Base-by-base conservation (phyloP, 2,888 invertebrate genomes). In the Diadegma fenestrale region DNA sequence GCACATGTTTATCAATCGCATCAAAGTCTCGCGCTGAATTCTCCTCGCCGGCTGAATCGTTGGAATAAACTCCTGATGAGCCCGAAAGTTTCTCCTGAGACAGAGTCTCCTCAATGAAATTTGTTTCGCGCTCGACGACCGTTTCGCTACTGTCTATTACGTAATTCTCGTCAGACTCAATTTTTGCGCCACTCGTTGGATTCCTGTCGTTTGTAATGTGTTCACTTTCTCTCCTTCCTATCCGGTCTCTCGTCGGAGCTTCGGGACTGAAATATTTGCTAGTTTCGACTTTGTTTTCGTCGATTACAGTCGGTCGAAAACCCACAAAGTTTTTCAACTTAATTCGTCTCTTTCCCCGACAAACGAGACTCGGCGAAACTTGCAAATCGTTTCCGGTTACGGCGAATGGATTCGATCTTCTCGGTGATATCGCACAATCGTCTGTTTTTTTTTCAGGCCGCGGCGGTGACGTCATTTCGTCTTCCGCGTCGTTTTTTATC, bases 261-360 rank as follows among this genome's bases (percentile, higher is more conserved):
- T 85, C 85, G 1, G 88, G 54, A 54, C 68, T 75, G 79, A 94
- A 94, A 84, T 92, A 94, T 91, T 92, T 91, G 71, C 94, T 94
- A 72, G 91, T 87, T 10, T 87, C 63, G 5, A 91, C 64, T 19
- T 79, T 84, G 54, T 87, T 88, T 41, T 91, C 89, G 77, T 93
- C 90, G 72, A 94, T 90, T 26, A 93, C 89, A 17, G 93, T 94
- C 43, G 91, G 89, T 37, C 86, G 90, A 41, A 92, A 86, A 17
- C 89, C 90, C 37, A 85, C 87, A 37, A 89, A 80, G 80, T 87
- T 89, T 58, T 88, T 89, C 10, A 90, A 80, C 22, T 87, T 89
- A 69, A 89, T 76, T n/a, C 89, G 89, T 80, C 87, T 90, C 79
- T 89, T 90, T n/a, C 87, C 88, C 26, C 87, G 89, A 10, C 72